Evolutionary conservation across 2,797 vertebrate species (phyloP).

Genomic region (Taenioides sp.): DNA sequence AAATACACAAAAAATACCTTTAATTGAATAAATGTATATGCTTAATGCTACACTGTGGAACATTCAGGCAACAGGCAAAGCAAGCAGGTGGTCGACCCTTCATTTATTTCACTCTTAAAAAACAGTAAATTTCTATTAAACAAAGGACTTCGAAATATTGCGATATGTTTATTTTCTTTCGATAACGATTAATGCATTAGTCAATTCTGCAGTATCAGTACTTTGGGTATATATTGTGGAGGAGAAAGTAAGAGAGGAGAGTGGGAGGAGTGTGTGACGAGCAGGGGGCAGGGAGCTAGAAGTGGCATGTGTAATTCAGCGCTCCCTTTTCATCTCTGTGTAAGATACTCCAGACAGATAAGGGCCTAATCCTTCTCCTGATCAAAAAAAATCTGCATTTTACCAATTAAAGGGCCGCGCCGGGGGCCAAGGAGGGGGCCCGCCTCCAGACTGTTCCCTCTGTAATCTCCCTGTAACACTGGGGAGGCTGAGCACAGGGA

Average conservation of each 20-base stretch:
- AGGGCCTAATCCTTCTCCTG: conserved; percentile 94
- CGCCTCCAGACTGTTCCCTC: conserved; percentile 71
- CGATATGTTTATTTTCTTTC: too few species aligned
- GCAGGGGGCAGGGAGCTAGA: conserved; percentile 68
- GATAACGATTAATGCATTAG: too few species aligned
- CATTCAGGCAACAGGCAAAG: too few species aligned
- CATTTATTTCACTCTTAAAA: too few species aligned
- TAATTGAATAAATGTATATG: too few species aligned
- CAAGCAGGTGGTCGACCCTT: too few species aligned
- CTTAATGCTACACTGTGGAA: too few species aligned
- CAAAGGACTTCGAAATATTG: too few species aligned
- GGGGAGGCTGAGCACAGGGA: conserved; percentile 69
- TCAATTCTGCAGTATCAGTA: too few species aligned
- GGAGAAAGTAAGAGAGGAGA: conserved; percentile 36
- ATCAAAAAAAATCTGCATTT: conserved; percentile 99
- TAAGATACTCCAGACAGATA: conserved; percentile 98
- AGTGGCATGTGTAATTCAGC: conserved; percentile 95
- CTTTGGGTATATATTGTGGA: neutral
- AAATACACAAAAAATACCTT: too few species aligned
- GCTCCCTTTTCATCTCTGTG: conserved; percentile 96
- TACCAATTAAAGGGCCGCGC: conserved; percentile 97
- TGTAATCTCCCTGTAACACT: conserved; percentile 92
- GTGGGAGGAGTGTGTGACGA: conserved; percentile 40
- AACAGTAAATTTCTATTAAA: too few species aligned
- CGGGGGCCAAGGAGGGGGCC: conserved; percentile 83